Evolutionary conservation across 2,797 vertebrate genomes (phyloP), one percentile per base, ranked within the genome.

Genomic region (Miichthys miiuy): DNA sequence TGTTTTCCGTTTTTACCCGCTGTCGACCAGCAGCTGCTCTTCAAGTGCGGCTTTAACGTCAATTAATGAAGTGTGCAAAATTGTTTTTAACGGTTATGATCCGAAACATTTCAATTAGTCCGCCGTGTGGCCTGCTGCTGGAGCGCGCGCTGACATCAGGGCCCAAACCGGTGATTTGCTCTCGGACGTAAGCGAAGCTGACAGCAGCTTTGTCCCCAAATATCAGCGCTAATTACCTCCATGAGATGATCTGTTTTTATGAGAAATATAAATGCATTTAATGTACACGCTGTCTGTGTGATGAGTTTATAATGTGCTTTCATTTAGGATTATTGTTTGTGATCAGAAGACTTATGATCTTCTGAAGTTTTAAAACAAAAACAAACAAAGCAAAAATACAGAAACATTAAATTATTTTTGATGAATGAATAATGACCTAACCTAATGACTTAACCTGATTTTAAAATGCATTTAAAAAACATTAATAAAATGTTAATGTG

Each of bases 51-150:
- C 95, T 95, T 95, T 94, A 95, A 93, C 94, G 90, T 86, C 94
- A 95, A 95, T 95, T 96, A 96, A 93, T 92, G 95, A 96, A 96
- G 96, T 96, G 95, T 96, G 95, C 90, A 94, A 95, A 94, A 94
- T 93, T 88, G 91, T 89, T 87, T 93, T 94, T 94, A 96, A 96
- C 96, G 94, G 96, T 96, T 95, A 91, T 82, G 94, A 96, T 96
- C 96, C 91, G 83, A 84, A 89, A 93, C 92, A 86, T 95, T 94
- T 96, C 95, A 95, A 95, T 96, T 94, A 95, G 93, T 85, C 55
- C 67, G 18, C 12, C 12, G 77, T 72, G 84, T 3, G 86, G 81
- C 80, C 87, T 79, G 82, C 79, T 68, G 81, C 72, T 30, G 81
- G 70, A 56, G 63, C 61, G 50, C 72, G 44, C 72, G 72, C 72